Percentiles rank a stretch among this genome's conserved stretches.
These are phyloP conservation scores for Alauda arvensis DNA, from an alignment of 2,797 vertebrate genomes.

Conservation along the genomic window DNA sequence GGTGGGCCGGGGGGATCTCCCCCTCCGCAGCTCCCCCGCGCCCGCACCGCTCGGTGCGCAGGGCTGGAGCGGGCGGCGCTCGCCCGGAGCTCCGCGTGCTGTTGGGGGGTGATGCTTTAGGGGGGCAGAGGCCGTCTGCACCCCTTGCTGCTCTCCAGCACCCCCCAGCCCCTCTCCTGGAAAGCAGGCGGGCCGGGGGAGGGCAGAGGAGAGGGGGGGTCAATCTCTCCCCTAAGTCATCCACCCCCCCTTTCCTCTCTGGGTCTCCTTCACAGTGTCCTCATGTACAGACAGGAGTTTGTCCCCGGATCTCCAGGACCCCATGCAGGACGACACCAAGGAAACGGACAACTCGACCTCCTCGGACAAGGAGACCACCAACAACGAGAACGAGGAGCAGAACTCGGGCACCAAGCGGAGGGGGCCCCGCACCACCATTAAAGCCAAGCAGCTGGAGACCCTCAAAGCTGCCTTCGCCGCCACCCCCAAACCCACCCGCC, in stretches of 20 bases:
- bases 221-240: neutral
- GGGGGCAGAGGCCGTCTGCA: neutral
- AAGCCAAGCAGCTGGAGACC: slow-evolving; percentile 96
- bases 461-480: slow-evolving; percentile 96
- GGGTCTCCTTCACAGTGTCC: slow-evolving; percentile 81
- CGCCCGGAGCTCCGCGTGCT: neutral
- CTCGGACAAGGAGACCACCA: slow-evolving; percentile 94
- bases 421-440: slow-evolving; percentile 94
- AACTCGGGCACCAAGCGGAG: slow-evolving; percentile 89
- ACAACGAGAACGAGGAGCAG: slow-evolving; percentile 94
- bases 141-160: neutral
- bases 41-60: rapidly evolving
- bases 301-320: slow-evolving; percentile 92
- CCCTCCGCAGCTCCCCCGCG: neutral
- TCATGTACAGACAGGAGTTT: slow-evolving; percentile 96
- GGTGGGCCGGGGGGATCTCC: neutral
- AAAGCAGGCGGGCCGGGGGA: neutral
- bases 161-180: neutral
- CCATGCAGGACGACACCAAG: slow-evolving; percentile 90
- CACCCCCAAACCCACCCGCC: slow-evolving; percentile 94
- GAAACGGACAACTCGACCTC: slow-evolving; percentile 95
- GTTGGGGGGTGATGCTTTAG: neutral
- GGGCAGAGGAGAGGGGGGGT: neutral
- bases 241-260: slow-evolving; percentile 12
- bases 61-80: neutral